Conservation (phyloP, 2,888 invertebrate genomes). For the Atrina japonica region DNA sequence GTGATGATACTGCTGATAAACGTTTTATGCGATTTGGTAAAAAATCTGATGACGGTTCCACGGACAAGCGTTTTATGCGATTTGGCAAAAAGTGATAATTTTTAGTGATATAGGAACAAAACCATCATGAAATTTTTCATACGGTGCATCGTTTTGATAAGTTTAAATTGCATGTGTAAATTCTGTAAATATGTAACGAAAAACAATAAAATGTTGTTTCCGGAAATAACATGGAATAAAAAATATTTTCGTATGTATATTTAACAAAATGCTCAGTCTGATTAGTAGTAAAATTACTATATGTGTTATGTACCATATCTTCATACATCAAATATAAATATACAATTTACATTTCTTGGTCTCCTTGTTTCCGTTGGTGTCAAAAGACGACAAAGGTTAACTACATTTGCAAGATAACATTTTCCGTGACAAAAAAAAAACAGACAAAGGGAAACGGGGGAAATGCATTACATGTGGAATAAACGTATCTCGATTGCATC, state of each 20-base stretch:
- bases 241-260: conserved; percentile 40
- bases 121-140: conserved; percentile 3
- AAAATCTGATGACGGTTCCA: conserved; percentile 48
- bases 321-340: too few species aligned
- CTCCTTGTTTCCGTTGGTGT: too few species aligned
- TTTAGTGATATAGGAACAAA: conserved; percentile 2
- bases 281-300: too few species aligned
- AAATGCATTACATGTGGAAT: too few species aligned
- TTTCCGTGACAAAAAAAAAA: too few species aligned
- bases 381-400: too few species aligned
- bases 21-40: conserved; percentile 68
- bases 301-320: too few species aligned
- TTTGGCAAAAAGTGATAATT: conserved; percentile 53
- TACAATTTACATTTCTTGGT: too few species aligned
- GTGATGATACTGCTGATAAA: conserved; percentile 48
- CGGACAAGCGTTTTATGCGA: conserved; percentile 67
- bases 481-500: too few species aligned
- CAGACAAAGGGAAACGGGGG: too few species aligned
- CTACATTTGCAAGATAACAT: too few species aligned
- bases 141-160: conserved; percentile 2
- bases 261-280: not conserved
- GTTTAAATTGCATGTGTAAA: conserved; percentile 11
- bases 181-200: conserved; percentile 17
- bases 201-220: conserved; percentile 26
- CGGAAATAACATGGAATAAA: conserved; percentile 37